These are phyloP conservation scores for Lutjanus erythropterus DNA, from an alignment of 2,113 vertebrate genomes.

Conservation along the genomic window DNA sequence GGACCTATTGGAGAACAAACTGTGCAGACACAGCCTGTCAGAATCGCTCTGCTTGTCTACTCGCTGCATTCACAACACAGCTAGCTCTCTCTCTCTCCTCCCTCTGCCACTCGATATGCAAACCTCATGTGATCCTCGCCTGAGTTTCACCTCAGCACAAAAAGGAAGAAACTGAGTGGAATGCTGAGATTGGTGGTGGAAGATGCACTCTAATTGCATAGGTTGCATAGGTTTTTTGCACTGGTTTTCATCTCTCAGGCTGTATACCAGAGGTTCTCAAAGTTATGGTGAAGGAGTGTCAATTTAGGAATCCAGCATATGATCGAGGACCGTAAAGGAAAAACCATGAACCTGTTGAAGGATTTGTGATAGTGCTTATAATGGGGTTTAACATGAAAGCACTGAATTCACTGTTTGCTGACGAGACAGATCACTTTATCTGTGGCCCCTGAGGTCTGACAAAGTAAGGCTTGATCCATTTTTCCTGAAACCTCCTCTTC, in stretches of 20 bases:
- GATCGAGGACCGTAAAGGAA: no score
- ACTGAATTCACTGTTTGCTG: no score
- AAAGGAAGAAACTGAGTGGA: conserved; percentile 19
- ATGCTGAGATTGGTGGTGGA: conserved; percentile 11
- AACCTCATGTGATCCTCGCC: conserved; percentile 51
- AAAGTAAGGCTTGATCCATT: no score
- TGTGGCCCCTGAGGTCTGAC: no score
- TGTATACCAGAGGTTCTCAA: no score
- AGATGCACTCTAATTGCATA: not conserved
- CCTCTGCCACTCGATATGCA: conserved; percentile 34
- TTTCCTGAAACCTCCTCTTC: no score
- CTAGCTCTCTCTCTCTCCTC: conserved; percentile 43
- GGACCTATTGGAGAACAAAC: conserved; percentile 78
- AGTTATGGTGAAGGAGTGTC: no score
- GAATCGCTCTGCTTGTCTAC: conserved; percentile 70
- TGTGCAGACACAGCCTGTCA: conserved; percentile 80
- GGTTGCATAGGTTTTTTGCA: not conserved
- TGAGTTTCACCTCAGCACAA: conserved; percentile 37
- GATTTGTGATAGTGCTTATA: no score
- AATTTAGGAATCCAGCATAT: no score
- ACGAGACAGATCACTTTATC: no score
- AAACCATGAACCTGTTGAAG: no score
- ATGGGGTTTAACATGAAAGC: no score
- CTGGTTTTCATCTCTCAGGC: not conserved
- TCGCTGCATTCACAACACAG: conserved; percentile 65